Evolutionary conservation across 2,113 vertebrate genomes (phyloP), one percentile per base, ranked within the genome.

Genomic region (Crypturellus undulatus): DNA sequence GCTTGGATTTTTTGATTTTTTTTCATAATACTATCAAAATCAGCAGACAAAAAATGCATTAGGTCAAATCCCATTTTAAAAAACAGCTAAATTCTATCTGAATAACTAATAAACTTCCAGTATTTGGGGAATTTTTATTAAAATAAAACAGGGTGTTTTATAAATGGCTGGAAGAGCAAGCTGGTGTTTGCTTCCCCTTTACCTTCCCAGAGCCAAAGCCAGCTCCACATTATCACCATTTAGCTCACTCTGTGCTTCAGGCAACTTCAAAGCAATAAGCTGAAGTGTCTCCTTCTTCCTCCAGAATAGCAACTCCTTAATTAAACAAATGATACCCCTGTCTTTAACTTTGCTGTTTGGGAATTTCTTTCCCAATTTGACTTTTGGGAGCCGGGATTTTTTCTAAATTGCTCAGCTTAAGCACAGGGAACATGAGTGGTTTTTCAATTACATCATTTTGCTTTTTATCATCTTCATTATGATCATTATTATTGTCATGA

Each of bases 391-490:
- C 38, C 0, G 0, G 12, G 43, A 94, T 49, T 91, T 60, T 79
- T 88, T 93, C 42, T 64, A 40, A 36, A 70, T 78, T 34, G 34
- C 24, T 80, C 63, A 49, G 25, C 71, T 36, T 67, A 43, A 84
- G 81, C 45, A 89, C 52, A 92, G 65, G 86, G 80, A 92, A 90
- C 17, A 47, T 2, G 3, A 90, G 64, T 65, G 49, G 80, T 81
- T 87, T 84, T 87, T 89, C 91, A 90, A 69, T 96, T 71, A 97
- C 93, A 81, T 97, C 54, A 96, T 73, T 91, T 88, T 52, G n/a
- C 79, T 91, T 92, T 92, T 95, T 96, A 96, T 95, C 89, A 78
- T 52, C 62, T 80, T 12, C 47, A 45, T 62, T 51, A 83, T 47
- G 0, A 59, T 52, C 4, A 71, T 89, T 43, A 80, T 63, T 92